Evolutionary conservation across 1,140 invertebrate genomes (phyloP).

Genomic region (Holotrichia oblita): DNA sequence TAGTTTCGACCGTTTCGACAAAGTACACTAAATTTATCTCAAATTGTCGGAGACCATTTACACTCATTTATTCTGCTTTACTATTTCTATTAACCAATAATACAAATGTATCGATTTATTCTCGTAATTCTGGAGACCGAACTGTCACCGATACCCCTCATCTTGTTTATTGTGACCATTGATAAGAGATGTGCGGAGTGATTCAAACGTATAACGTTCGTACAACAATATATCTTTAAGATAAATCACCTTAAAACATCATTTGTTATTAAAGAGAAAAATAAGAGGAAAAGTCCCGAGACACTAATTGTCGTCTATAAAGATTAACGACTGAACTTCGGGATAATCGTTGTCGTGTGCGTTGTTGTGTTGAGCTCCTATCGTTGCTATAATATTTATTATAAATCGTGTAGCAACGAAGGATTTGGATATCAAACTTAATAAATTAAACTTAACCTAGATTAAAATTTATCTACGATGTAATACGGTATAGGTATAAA

Average conservation of each 20-base stretch:
- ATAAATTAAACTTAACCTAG: not conserved
- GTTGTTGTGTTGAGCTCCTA: slow-evolving; percentile 8
- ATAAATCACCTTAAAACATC: slow-evolving; percentile 50
- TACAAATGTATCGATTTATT: no score
- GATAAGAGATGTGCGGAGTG: slow-evolving; percentile 25
- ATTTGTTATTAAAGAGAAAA: slow-evolving; percentile 54
- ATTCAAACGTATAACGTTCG: slow-evolving; percentile 22
- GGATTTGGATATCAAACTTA: not conserved
- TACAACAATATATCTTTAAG: slow-evolving; percentile 40
- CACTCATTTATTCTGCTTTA: no score
- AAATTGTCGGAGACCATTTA: no score
- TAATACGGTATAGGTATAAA: no score
- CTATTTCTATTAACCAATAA: no score
- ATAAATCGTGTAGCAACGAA: not conserved
- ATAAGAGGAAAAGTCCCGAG: slow-evolving; percentile 53
- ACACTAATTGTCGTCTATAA: slow-evolving; percentile 54
- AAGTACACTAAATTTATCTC: no score
- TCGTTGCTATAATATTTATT: slow-evolving; percentile 17
- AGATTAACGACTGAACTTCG: slow-evolving; percentile 51
- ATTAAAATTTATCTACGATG: not conserved
- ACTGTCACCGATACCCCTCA: not conserved
- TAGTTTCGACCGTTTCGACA: no score
- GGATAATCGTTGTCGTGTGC: not conserved
- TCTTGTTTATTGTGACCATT: slow-evolving; percentile 17
- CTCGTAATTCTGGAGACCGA: no score